phyloP scores from a whole-genome alignment of 2,888 invertebrate species.

The Coelogynopora nodosa region DNA sequence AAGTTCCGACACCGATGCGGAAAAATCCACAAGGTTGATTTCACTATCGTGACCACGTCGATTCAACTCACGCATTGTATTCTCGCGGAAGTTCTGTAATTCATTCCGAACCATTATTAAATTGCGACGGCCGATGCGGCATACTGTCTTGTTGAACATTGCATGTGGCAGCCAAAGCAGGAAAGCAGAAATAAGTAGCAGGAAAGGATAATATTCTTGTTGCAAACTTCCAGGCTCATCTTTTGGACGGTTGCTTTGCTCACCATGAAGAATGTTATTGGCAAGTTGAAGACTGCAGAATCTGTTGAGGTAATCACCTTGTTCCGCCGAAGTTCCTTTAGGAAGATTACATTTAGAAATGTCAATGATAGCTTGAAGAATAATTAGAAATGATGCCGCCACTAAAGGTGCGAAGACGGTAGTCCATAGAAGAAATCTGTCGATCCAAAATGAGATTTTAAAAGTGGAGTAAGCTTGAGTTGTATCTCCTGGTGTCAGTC shows the following conservation, averaged over 20 bases:
- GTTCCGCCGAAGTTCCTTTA: neutral
- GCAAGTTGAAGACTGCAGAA: constrained; percentile 37
- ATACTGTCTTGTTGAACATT: neutral
- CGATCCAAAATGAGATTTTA: constrained; percentile 36
- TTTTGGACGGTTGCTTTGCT: neutral
- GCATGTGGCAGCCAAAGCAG: constrained; percentile 39
- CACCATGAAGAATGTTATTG: constrained; percentile 40
- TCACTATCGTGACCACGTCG: constrained; percentile 9
- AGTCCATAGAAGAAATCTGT: constrained; percentile 25
- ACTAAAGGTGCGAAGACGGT: constrained; percentile 11
- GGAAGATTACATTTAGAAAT: constrained; percentile 29
- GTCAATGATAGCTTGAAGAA: constrained; percentile 31
- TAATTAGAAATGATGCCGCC: constrained; percentile 21
- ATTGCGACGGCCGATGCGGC: constrained; percentile 13
- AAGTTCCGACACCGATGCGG: constrained; percentile 38
- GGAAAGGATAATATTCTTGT: constrained; percentile 40
- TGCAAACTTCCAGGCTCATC: neutral
- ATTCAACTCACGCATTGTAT: constrained; percentile 32
- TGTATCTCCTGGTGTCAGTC: constrained; percentile 1
- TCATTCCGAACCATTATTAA: constrained; percentile 28
- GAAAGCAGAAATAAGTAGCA: constrained; percentile 29
- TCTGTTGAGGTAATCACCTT: constrained; percentile 8
- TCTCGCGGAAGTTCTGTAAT: constrained; percentile 40
- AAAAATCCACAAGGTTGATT: constrained; percentile 36
- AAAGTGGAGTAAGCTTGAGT: constrained; percentile 22